Evolutionary conservation across 1,140 invertebrate genomes (phyloP).

Genomic region (Euwallacea similis): DNA sequence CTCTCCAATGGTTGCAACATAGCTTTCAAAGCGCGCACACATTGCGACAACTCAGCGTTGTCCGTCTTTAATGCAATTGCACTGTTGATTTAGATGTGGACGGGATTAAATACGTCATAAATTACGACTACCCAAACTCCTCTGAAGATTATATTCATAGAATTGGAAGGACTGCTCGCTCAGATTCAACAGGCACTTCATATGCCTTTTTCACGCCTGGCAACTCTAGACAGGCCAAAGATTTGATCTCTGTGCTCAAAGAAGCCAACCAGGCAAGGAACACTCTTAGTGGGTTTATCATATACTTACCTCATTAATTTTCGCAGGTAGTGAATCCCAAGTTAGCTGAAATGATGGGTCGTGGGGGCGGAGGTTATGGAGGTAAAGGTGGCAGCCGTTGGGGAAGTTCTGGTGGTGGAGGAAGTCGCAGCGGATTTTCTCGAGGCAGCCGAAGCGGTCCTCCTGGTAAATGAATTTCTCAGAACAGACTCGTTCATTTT

Average conservation of each 20-base stretch:
- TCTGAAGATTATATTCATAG: constrained; percentile 99
- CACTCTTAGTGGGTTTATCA: background rate
- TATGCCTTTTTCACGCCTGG: constrained; percentile 97
- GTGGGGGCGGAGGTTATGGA: constrained; percentile 18
- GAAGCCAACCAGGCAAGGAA: constrained; percentile 87
- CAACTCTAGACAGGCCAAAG: constrained; percentile 88
- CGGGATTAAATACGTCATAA: constrained; percentile 99
- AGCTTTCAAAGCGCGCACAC: background rate
- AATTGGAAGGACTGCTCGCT: constrained; percentile 95
- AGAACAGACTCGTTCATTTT: too few species aligned
- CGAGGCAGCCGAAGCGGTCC: constrained; percentile 11
- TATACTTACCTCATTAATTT: background rate
- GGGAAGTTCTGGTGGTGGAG: constrained; percentile 2
- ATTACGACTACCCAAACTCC: constrained; percentile 97
- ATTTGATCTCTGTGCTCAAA: constrained; percentile 85
- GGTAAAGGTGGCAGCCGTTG: constrained; percentile 14
- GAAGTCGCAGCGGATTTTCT: constrained; percentile 4
- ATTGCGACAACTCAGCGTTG: background rate
- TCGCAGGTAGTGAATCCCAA: constrained; percentile 39
- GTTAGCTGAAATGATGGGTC: constrained; percentile 32
- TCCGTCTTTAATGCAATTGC: too few species aligned
- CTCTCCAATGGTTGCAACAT: background rate
- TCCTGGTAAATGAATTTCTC: too few species aligned
- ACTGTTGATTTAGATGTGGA: constrained; percentile 81
- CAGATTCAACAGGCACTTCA: constrained; percentile 89